These are phyloP conservation scores for Synergus umbraculus DNA, from an alignment of 2,888 invertebrate genomes.

Conservation along the genomic window DNA sequence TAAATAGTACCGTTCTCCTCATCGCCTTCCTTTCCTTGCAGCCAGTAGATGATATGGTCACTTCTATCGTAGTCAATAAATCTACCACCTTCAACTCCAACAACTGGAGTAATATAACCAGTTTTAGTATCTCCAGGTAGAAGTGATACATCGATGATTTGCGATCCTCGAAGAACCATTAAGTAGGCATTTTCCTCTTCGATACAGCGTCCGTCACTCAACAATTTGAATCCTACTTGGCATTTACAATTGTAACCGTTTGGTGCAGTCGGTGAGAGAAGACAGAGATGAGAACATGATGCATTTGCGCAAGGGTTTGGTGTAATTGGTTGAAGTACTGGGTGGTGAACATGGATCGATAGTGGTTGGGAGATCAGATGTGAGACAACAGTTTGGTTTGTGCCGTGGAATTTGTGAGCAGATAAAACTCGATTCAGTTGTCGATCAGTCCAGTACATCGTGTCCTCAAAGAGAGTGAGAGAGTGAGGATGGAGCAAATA, in stretches of 20 bases:
- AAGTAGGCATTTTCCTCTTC: slow-evolving; percentile 94
- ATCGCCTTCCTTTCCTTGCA: slow-evolving; percentile 85
- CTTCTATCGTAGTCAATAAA: slow-evolving; percentile 95
- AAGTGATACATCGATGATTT: slow-evolving; percentile 91
- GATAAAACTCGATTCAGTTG: slow-evolving; percentile 93
- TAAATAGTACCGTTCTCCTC: slow-evolving; percentile 92
- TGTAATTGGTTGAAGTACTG: slow-evolving; percentile 91
- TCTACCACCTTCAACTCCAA: slow-evolving; percentile 91
- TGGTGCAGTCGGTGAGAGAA: slow-evolving; percentile 87
- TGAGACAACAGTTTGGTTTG: slow-evolving; percentile 95
- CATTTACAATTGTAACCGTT: slow-evolving; percentile 93
- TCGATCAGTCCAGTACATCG: slow-evolving; percentile 97
- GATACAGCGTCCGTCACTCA: slow-evolving; percentile 84
- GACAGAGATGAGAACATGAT: slow-evolving; percentile 93
- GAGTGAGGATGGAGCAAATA: slow-evolving; percentile 97
- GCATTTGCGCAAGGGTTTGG: slow-evolving; percentile 87
- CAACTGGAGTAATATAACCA: slow-evolving; percentile 90
- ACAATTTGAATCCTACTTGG: slow-evolving; percentile 89
- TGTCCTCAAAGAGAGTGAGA: slow-evolving; percentile 96
- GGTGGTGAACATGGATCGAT: slow-evolving; percentile 97
- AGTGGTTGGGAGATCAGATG: slow-evolving; percentile 96
- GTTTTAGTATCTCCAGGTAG: slow-evolving; percentile 87
- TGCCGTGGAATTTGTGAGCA: slow-evolving; percentile 94
- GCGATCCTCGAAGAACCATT: slow-evolving; percentile 92
- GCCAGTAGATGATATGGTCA: slow-evolving; percentile 91